These are phyloP conservation scores for Drosophila repletoides DNA, from an alignment of 1,140 invertebrate genomes.

Conservation along the genomic window DNA sequence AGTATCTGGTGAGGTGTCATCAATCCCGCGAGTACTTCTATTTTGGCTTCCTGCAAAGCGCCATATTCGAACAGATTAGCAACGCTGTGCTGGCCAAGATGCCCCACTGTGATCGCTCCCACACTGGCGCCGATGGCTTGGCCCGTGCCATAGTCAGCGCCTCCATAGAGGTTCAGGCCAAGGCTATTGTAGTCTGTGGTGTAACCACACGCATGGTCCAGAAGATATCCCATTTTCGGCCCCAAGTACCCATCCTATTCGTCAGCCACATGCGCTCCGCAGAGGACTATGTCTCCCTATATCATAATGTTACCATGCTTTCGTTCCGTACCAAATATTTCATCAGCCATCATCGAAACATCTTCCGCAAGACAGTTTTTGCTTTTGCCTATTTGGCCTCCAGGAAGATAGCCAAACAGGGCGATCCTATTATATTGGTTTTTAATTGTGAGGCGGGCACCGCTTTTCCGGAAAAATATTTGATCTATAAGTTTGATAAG, in stretches of 20 bases:
- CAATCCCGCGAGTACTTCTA: slow-evolving; percentile 1
- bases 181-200: slow-evolving; percentile 60
- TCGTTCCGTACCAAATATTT: slow-evolving; percentile 32
- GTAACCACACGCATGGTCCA: slow-evolving; percentile 68
- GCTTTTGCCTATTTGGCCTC: slow-evolving; percentile 51
- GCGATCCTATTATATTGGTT: slow-evolving; percentile 54
- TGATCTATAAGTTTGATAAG: slow-evolving; percentile 55
- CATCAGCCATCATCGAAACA: slow-evolving; percentile 24
- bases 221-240: slow-evolving; percentile 71
- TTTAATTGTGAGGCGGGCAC: slow-evolving; percentile 45
- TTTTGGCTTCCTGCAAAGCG: slow-evolving; percentile 53
- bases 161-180: slow-evolving; percentile 58
- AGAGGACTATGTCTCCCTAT: slow-evolving; percentile 61
- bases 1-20: slow-evolving; percentile 48
- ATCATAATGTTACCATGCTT: slow-evolving; percentile 67
- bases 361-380: slow-evolving; percentile 48
- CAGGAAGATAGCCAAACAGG: slow-evolving; percentile 33
- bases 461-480: slow-evolving; percentile 67
- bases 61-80: slow-evolving; percentile 59
- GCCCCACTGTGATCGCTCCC: slow-evolving; percentile 62
- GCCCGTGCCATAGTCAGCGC: slow-evolving; percentile 53
- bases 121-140: slow-evolving; percentile 63
- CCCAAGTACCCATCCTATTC: slow-evolving; percentile 55
- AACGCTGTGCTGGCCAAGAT: slow-evolving; percentile 20
- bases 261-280: slow-evolving; percentile 67